Conservation (phyloP, 2,888 invertebrate genomes). For the Callimorpha dominula region DNA sequence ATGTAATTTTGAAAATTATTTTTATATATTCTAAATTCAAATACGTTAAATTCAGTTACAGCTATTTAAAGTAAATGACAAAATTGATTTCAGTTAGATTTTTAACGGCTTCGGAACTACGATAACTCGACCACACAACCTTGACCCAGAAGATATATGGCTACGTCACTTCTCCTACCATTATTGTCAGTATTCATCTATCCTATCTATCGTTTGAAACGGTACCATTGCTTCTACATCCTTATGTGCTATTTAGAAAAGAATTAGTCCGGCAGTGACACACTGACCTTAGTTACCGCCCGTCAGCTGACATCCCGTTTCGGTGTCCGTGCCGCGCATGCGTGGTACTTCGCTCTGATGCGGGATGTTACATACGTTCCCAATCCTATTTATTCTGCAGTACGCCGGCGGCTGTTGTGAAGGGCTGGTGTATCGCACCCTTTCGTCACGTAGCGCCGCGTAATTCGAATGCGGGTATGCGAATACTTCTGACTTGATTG, state of each 20-base stretch:
- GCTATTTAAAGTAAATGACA: no score
- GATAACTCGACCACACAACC: no score
- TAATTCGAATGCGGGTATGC: conserved; percentile 49
- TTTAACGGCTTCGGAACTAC: no score
- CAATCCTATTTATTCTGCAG: conserved; percentile 70
- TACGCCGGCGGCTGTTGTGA: conserved; percentile 57
- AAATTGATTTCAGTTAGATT: no score
- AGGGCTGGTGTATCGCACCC: conserved; percentile 55
- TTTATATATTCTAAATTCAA: no score
- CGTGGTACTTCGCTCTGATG: conserved; percentile 64
- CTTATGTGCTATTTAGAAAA: conserved; percentile 45
- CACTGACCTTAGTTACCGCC: conserved; percentile 78
- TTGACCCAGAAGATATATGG: no score
- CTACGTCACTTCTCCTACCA: not conserved
- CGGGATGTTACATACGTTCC: conserved; percentile 70
- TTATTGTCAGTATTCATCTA: not conserved
- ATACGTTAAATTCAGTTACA: no score
- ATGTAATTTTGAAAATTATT: no score
- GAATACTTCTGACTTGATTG: conserved; percentile 37
- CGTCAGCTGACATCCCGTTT: conserved; percentile 79
- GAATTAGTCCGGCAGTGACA: conserved; percentile 65
- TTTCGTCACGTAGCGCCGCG: conserved; percentile 36
- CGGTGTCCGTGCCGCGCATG: conserved; percentile 64
- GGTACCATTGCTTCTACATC: conserved; percentile 32
- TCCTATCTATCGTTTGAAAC: conserved; percentile 18